Conservation (phyloP, 2,113 vertebrate species). For the Stigmatopora nigra region DNA sequence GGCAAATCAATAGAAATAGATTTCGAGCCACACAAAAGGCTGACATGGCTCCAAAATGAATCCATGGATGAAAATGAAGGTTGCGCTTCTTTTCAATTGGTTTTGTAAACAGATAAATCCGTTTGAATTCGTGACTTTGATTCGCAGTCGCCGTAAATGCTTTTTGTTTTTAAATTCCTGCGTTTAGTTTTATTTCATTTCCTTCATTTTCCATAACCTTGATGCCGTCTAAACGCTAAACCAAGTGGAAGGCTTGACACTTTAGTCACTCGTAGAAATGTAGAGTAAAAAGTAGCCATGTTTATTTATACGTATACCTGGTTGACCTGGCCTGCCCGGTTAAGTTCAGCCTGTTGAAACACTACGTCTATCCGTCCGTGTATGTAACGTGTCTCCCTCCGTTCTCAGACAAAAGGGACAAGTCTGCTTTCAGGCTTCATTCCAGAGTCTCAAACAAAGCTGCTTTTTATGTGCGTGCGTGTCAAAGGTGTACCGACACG, state of each 20-base stretch:
- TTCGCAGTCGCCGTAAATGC: no score
- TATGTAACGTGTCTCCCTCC: neutral
- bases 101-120: neutral
- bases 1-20: neutral
- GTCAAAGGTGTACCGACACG: neutral
- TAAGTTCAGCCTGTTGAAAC: constrained; percentile 16
- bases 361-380: neutral
- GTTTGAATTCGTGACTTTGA: neutral
- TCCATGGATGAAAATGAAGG: neutral
- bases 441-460: constrained; percentile 14
- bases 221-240: neutral
- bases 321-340: neutral
- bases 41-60: neutral
- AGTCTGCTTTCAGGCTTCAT: constrained; percentile 4
- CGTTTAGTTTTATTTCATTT: neutral
- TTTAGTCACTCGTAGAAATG: neutral
- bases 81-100: neutral
- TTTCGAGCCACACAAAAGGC: neutral
- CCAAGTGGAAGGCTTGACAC: neutral
- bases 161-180: no score
- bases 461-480: neutral
- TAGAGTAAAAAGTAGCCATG: neutral
- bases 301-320: neutral
- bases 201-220: neutral
- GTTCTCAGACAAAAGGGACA: neutral